These are phyloP conservation scores for Hyposoter didymator DNA, from an alignment of 2,888 invertebrate species.

Conservation along the genomic window DNA sequence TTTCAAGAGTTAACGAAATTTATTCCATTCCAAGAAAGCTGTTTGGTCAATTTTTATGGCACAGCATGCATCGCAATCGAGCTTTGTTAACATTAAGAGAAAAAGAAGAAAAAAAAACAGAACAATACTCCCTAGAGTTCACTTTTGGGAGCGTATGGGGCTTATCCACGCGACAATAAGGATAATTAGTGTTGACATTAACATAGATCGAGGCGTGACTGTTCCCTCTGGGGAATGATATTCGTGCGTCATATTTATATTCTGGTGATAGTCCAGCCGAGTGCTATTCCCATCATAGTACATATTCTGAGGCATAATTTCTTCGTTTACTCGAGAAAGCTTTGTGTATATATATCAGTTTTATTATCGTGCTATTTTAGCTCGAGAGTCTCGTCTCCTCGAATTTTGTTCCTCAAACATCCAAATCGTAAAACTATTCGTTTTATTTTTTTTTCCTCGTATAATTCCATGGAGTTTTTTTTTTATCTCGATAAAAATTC, in stretches of 20 bases:
- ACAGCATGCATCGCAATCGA: neutral
- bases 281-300: slow-evolving; percentile 30
- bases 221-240: slow-evolving; percentile 44
- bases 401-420: neutral
- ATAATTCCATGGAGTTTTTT: neutral
- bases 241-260: slow-evolving; percentile 39
- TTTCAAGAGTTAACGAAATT: neutral
- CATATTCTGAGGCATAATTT: slow-evolving; percentile 8
- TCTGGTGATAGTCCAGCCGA: slow-evolving; percentile 12
- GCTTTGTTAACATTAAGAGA: neutral
- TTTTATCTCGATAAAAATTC: neutral
- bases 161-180: slow-evolving; percentile 53
- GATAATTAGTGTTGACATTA: slow-evolving; percentile 43
- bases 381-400: neutral
- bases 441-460: neutral
- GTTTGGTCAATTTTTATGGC: neutral
- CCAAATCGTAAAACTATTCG: neutral
- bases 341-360: neutral
- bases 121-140: slow-evolving; percentile 21
- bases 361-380: neutral
- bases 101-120: slow-evolving; percentile 10
- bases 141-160: slow-evolving; percentile 32
- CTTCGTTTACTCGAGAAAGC: slow-evolving; percentile 6
- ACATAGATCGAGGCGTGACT: slow-evolving; percentile 51
- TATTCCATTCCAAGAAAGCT: neutral